phyloP scores from a whole-genome alignment of 1,140 invertebrate species.

The Stegodyphus mimosarum region DNA sequence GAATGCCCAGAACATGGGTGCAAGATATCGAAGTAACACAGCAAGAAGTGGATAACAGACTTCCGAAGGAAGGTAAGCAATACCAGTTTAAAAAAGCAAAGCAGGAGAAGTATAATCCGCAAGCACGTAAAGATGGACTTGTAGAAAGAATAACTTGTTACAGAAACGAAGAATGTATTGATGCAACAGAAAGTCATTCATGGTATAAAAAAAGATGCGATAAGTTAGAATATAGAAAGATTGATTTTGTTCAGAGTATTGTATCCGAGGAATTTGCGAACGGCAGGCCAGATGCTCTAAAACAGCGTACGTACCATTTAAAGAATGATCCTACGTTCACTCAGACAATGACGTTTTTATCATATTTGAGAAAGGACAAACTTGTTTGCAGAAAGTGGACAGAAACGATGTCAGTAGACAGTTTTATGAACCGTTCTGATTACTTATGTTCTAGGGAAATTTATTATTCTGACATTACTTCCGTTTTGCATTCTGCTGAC shows the following conservation, averaged over 20 bases:
- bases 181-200: neutral
- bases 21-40: constrained; percentile 18
- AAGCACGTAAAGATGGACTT: constrained; percentile 1
- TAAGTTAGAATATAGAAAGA: constrained; percentile 9
- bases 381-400: constrained; percentile 22
- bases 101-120: constrained; percentile 24
- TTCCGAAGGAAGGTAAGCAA: neutral
- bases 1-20: constrained; percentile 41
- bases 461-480: neutral
- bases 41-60: constrained; percentile 24
- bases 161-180: neutral
- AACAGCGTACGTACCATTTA: constrained; percentile 11
- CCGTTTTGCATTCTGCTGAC: neutral
- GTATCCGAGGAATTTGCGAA: constrained; percentile 20
- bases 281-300: constrained; percentile 39
- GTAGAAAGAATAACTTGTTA: constrained; percentile 31
- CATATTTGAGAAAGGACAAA: constrained; percentile 12
- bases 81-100: constrained; percentile 23
- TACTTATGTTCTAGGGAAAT: constrained; percentile 8
- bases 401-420: neutral
- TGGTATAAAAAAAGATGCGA: constrained; percentile 27
- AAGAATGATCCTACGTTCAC: neutral
- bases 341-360: constrained; percentile 33
- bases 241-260: neutral
- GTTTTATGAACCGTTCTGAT: constrained; percentile 11